These are phyloP conservation scores for Patiria miniata DNA, from an alignment of 35 echinoderm and acorn worm species.

Conservation along the genomic window DNA sequence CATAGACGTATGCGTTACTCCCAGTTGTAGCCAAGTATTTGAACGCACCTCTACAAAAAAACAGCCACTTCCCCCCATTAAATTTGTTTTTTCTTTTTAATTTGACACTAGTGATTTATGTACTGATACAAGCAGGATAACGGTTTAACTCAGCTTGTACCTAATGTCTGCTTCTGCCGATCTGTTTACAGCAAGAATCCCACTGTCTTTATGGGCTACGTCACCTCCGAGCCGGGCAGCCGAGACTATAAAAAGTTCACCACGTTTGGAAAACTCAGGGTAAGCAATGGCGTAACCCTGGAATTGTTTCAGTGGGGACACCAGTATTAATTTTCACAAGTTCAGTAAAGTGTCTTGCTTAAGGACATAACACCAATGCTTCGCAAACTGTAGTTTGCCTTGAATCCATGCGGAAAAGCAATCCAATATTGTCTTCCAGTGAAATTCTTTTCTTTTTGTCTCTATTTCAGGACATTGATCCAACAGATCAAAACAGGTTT, in stretches of 20 bases:
- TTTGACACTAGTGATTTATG: no score
- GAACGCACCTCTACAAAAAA: no score
- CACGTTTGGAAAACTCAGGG: constrained; percentile 92
- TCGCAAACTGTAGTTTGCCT: no score
- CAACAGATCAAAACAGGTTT: constrained; percentile 83
- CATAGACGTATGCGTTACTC: no score
- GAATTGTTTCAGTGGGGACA: neutral
- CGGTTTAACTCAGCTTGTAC: no score
- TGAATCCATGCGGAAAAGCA: no score
- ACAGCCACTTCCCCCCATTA: no score
- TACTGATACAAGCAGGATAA: no score
- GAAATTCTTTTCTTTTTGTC: neutral
- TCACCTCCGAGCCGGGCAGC: constrained; percentile 82
- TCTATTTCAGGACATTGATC: constrained; percentile 82
- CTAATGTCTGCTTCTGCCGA: no score
- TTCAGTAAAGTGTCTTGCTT: neutral
- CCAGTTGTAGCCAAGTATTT: no score
- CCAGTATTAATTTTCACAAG: neutral
- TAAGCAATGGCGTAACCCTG: constrained; percentile 15
- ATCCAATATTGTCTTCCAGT: no score
- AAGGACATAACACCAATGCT: neutral
- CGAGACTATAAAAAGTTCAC: constrained; percentile 84
- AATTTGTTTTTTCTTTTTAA: no score
- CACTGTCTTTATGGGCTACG: constrained; percentile 83
- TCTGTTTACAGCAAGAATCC: constrained; percentile 70